phyloP scores from a whole-genome alignment of 1,140 invertebrate species.

The Penaeus vannamei region DNA sequence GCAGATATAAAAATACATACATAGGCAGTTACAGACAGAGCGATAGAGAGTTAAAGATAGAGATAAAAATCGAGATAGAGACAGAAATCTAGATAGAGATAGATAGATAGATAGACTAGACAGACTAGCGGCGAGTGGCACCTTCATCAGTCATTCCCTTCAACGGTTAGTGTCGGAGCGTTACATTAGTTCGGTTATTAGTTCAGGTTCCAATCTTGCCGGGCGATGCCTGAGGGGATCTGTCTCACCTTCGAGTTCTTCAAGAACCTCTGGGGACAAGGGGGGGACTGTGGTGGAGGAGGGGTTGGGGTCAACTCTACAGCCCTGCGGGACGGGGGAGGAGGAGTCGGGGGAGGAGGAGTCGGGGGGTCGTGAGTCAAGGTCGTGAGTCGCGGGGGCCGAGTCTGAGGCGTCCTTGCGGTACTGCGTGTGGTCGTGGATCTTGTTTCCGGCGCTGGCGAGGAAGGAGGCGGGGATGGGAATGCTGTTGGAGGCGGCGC shows the following conservation, averaged over 20 bases:
- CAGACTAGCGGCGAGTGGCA: no score
- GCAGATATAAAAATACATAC: no score
- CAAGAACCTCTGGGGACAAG: conserved; percentile 4
- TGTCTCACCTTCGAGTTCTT: conserved; percentile 57
- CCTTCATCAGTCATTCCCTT: neutral
- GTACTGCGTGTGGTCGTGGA: neutral
- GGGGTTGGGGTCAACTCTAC: conserved; percentile 31
- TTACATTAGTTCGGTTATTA: conserved; percentile 46
- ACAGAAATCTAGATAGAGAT: neutral
- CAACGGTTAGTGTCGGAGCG: conserved; percentile 42
- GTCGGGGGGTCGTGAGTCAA: conserved; percentile 7
- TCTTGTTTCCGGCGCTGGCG: neutral
- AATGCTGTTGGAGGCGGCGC: conserved; percentile 19
- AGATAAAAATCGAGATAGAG: neutral
- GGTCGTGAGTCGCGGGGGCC: neutral
- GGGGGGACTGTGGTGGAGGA: conserved; percentile 39
- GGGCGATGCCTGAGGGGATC: conserved; percentile 18
- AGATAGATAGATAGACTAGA: neutral
- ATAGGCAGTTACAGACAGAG: no score
- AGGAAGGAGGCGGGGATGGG: conserved; percentile 45
- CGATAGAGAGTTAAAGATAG: neutral
- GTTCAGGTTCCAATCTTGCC: conserved; percentile 59
- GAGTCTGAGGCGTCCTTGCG: neutral
- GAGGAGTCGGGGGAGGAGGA: conserved; percentile 13
- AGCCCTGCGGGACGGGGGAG: conserved; percentile 7